A percentile compares a stretch with the other conserved stretches of the same genome.
phyloP scores from a whole-genome alignment of 1,140 invertebrate genomes.

The Rhagoletis pomonella region DNA sequence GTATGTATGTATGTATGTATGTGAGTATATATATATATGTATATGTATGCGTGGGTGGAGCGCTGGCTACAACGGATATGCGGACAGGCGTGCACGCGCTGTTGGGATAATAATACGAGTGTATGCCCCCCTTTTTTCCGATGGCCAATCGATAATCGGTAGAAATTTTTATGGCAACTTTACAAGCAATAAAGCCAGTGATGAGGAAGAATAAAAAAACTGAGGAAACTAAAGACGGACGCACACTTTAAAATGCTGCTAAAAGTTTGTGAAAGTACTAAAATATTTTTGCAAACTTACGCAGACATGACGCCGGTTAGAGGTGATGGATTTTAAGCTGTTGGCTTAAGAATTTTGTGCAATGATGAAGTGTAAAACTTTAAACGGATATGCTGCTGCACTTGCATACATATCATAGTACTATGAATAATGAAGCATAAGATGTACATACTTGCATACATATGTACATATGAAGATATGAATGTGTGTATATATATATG shows the following conservation, averaged over 20 bases:
- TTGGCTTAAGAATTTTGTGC: too few species aligned
- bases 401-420: too few species aligned
- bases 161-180: conserved; percentile 42
- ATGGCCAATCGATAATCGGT: conserved; percentile 43
- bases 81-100: neutral
- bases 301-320: conserved; percentile 17
- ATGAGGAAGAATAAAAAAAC: conserved; percentile 39
- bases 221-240: neutral
- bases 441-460: too few species aligned
- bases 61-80: neutral
- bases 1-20: too few species aligned
- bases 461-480: too few species aligned
- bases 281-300: neutral
- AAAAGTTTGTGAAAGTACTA: conserved; percentile 22
- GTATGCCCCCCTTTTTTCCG: conserved; percentile 39
- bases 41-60: neutral
- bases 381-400: too few species aligned
- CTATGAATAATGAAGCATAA: too few species aligned
- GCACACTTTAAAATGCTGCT: conserved; percentile 13
- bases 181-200: conserved; percentile 47
- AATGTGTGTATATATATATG: too few species aligned
- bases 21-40: too few species aligned
- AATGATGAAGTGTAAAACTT: too few species aligned
- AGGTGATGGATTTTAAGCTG: neutral
- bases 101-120: neutral